Base-by-base conservation (phyloP, 37 sponge, comb jelly and placozoan genomes). In the Diacarnus erythraeanus region DNA sequence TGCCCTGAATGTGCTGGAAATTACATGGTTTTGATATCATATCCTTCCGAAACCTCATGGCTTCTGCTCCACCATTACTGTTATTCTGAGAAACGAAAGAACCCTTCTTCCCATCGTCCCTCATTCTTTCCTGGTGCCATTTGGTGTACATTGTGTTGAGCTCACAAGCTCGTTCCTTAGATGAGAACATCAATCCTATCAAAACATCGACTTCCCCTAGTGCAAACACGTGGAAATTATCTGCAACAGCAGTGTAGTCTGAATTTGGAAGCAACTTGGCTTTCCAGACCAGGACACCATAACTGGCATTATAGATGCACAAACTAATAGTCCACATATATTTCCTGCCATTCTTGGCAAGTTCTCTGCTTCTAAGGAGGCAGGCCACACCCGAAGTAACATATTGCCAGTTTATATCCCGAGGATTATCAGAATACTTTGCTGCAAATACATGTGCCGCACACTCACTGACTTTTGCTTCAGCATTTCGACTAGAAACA, bases 1-100 rank as follows among this genome's bases (percentile, higher is more conserved):
- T 81, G 30, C 92, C 92, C 35, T 85, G 76, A 20, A 92, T 83
- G 84, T 92, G 92, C 80, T 87, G 88, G 57, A 92, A 92, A 60
- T 92, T 92, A 57, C 92, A 92, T 17, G 92, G 92, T 56, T 84
- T 87, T 20, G 88, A 87, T 22, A 92, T 92, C 88, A 87, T 84
- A 29, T 84, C 88, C 57, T 85, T 80, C 0, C 68, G 59, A 57
- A 92, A 92, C 23, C 38, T 54, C 34, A 34, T 20, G 5, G 77
- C 40, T 38, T 59, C 34, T 47, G 10, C 51, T 47, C 10, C 12
- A 6, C 12, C 10, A 15, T 6, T 15, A 6, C 10, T 12, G 12
- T 47, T 47, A 23, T 64, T 64, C 26, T 30, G n/a, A n/a, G n/a
- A n/a, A 41, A 34, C 4, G 26, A 70, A 18, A 0, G 35, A 40